Evolutionary conservation across 2,888 invertebrate species (phyloP).

Genomic region (Morpho achilles): DNA sequence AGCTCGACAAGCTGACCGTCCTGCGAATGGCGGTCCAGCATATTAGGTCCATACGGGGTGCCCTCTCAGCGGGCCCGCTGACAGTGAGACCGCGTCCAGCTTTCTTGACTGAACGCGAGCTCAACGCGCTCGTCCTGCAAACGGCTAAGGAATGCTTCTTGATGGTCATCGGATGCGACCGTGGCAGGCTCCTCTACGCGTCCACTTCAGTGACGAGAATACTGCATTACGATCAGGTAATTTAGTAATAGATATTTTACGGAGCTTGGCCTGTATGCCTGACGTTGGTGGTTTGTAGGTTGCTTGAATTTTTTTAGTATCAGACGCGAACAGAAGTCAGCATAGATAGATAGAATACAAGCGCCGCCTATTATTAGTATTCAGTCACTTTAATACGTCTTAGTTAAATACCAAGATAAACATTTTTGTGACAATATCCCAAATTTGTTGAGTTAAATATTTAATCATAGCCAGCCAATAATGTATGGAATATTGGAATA

Average conservation of each 20-base stretch:
- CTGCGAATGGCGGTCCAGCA: slow-evolving; percentile 96
- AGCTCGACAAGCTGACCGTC: slow-evolving; percentile 94
- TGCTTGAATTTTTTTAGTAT: too few relatives aligned
- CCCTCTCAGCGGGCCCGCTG: slow-evolving; percentile 80
- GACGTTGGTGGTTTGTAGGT: too few relatives aligned
- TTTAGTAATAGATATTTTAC: slow-evolving; percentile 11
- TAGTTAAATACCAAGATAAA: too few relatives aligned
- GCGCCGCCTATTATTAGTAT: too few relatives aligned
- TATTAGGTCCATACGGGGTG: slow-evolving; percentile 83
- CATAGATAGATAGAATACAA: too few relatives aligned
- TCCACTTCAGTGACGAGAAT: slow-evolving; percentile 92
- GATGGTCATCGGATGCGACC: slow-evolving; percentile 95
- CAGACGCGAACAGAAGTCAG: too few relatives aligned
- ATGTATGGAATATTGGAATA: too few relatives aligned
- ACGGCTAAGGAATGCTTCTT: slow-evolving; percentile 93
- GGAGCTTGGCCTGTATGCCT: too few relatives aligned
- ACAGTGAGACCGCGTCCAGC: slow-evolving; percentile 87
- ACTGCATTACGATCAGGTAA: slow-evolving; percentile 90
- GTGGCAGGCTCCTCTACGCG: slow-evolving; percentile 93
- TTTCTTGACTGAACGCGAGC: slow-evolving; percentile 91
- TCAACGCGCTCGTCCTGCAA: slow-evolving; percentile 91
- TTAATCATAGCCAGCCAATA: too few relatives aligned
- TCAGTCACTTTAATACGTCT: too few relatives aligned
- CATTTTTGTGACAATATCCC: too few relatives aligned
- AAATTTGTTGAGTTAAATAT: too few relatives aligned